Evolutionary conservation across 2,113 vertebrate genomes (phyloP).

Genomic region (Notothenia coriiceps): DNA sequence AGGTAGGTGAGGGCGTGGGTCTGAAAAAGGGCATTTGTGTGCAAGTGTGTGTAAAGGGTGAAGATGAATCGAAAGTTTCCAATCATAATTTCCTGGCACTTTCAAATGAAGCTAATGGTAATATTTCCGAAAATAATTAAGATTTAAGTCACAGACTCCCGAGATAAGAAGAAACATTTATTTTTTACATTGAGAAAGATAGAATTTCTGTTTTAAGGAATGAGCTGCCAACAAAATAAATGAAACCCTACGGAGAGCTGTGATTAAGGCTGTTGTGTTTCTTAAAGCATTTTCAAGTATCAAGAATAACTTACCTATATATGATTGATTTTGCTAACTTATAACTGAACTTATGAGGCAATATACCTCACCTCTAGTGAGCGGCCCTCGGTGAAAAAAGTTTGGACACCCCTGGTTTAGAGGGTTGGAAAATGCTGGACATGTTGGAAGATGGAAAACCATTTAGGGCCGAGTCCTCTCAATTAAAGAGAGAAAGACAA

Average conservation of each 20-base stretch:
- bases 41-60: neutral
- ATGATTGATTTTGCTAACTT: too few relatives aligned
- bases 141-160: neutral
- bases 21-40: neutral
- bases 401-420: too few relatives aligned
- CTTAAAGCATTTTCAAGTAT: too few relatives aligned
- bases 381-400: too few relatives aligned
- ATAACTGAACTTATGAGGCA: too few relatives aligned
- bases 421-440: slow-evolving; percentile 20
- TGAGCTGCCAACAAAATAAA: too few relatives aligned
- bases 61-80: neutral
- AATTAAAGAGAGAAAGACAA: slow-evolving; percentile 14
- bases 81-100: neutral
- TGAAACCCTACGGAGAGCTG: too few relatives aligned
- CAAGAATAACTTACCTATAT: too few relatives aligned
- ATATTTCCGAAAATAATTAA: neutral
- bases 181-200: slow-evolving; percentile 12
- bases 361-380: too few relatives aligned
- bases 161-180: neutral
- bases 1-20: slow-evolving; percentile 55
- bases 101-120: neutral
- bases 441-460: slow-evolving; percentile 15
- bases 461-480: neutral
- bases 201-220: too few relatives aligned
- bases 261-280: too few relatives aligned